Conservation (phyloP, 2,888 invertebrate species). For the Pogonocherus hispidulus region DNA sequence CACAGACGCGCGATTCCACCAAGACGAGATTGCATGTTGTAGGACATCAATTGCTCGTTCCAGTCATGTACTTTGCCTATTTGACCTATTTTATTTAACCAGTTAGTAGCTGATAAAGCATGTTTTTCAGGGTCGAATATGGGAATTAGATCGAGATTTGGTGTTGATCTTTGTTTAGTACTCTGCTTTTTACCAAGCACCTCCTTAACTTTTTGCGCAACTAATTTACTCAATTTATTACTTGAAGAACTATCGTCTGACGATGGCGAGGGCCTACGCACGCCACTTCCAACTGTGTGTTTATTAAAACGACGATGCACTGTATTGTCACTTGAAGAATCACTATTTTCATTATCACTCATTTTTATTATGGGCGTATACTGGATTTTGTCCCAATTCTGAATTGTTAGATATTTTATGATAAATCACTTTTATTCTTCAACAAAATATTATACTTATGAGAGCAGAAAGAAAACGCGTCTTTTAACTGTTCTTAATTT, state of each 20-base stretch:
- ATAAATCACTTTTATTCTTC: too few relatives aligned
- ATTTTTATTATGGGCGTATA: too few relatives aligned
- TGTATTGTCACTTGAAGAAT: background rate
- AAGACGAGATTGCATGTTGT: background rate
- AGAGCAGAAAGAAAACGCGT: too few relatives aligned
- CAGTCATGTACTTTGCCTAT: conserved; percentile 3
- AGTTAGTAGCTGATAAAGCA: background rate
- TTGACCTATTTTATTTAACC: background rate
- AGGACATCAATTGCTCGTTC: conserved; percentile 4
- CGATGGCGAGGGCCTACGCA: background rate
- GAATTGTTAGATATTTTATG: too few relatives aligned
- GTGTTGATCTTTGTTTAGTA: background rate
- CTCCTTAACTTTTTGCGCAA: conserved; percentile 1
- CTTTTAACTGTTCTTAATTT: too few relatives aligned
- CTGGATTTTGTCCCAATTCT: too few relatives aligned
- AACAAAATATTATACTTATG: too few relatives aligned
- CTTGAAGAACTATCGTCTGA: background rate
- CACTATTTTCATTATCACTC: too few relatives aligned
- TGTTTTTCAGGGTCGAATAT: background rate
- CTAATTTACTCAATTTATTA: background rate
- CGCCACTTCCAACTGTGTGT: background rate
- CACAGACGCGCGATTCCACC: background rate
- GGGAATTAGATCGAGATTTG: background rate
- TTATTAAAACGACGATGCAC: background rate
- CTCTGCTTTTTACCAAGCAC: background rate